Conservation (phyloP, 1,140 invertebrate species). For the Acyrthosiphon pisum region DNA sequence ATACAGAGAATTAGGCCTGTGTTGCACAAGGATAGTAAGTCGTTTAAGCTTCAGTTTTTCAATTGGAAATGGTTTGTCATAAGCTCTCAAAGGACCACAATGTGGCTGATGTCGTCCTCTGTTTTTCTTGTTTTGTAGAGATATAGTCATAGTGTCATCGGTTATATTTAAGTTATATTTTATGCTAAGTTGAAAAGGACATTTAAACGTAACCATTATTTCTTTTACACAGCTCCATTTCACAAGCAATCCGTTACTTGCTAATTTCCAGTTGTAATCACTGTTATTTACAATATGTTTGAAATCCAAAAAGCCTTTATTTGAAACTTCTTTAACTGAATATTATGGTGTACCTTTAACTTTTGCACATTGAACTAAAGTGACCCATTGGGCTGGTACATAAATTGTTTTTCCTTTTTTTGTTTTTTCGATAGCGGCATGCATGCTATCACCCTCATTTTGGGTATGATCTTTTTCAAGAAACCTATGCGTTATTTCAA, state of each 20-base stretch:
- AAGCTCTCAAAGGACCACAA: background rate
- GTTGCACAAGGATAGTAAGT: background rate
- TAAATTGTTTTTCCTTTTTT: background rate
- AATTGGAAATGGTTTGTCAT: background rate
- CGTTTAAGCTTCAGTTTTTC: background rate
- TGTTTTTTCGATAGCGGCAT: background rate
- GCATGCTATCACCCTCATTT: background rate
- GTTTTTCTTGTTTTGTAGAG: background rate
- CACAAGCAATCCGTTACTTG: background rate
- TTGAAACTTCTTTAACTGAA: background rate
- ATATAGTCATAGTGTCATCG: background rate
- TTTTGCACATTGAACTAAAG: background rate
- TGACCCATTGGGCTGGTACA: background rate
- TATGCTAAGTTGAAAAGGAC: background rate
- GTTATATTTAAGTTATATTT: constrained; percentile 8
- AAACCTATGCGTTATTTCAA: background rate
- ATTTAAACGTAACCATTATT: background rate
- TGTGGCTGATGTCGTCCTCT: background rate
- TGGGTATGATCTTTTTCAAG: background rate
- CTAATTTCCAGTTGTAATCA: background rate
- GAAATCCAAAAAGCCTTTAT: too few species aligned
- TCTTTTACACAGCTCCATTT: too few species aligned
- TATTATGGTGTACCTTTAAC: background rate
- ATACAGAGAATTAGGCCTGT: background rate
- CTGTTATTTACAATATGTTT: background rate